Conservation (phyloP, 1,140 invertebrate species). For the Epicauta chinensis region DNA sequence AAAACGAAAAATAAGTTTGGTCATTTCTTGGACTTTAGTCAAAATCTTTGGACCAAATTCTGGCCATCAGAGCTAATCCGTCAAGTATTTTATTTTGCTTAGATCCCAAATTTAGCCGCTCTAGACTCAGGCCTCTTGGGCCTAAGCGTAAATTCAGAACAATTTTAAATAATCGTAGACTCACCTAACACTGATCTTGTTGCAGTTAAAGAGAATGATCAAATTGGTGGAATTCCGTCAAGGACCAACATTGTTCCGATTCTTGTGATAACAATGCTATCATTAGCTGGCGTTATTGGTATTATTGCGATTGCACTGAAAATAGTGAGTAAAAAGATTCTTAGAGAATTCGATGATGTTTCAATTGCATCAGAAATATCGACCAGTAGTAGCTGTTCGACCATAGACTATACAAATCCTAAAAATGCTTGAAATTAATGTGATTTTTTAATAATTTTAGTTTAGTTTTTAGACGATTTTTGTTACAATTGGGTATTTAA, state of each 20-base stretch:
- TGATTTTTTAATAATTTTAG: not conserved
- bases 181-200: conserved; percentile 2
- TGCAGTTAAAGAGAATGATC: conserved; percentile 27
- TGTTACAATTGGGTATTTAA: conserved; percentile 14
- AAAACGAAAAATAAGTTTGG: too few relatives aligned
- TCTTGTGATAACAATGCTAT: conserved; percentile 33
- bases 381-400: conserved; percentile 35
- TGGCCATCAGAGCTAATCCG: too few relatives aligned
- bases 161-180: not conserved
- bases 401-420: conserved; percentile 9
- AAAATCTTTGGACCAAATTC: too few relatives aligned
- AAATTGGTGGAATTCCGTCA: not conserved
- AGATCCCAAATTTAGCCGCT: too few relatives aligned
- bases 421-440: not conserved
- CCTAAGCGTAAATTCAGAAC: too few relatives aligned
- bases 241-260: conserved; percentile 32
- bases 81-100: too few relatives aligned
- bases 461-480: not conserved
- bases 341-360: conserved; percentile 31
- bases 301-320: conserved; percentile 30
- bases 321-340: conserved; percentile 22
- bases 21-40: too few relatives aligned
- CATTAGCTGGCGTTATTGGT: conserved; percentile 34
- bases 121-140: too few relatives aligned
- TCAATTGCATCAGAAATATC: conserved; percentile 36